phyloP scores from a whole-genome alignment of 2,888 invertebrate species.

The Penaeus monodon region DNA sequence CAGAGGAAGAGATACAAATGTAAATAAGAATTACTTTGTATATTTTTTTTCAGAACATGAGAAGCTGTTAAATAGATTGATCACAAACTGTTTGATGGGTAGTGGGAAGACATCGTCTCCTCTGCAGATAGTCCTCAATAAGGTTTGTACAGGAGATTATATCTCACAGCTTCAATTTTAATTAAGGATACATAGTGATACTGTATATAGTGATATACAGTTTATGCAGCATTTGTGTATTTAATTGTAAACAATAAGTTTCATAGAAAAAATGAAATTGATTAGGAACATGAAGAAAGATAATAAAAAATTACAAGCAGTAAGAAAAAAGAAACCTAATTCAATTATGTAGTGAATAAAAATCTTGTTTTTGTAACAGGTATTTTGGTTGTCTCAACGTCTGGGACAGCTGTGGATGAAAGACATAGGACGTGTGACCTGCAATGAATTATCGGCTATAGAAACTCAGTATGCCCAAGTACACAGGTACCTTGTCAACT shows the following conservation, averaged over 20 bases:
- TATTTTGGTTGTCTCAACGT: slow-evolving; percentile 36
- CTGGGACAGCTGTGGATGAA: slow-evolving; percentile 28
- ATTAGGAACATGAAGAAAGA: too few relatives aligned
- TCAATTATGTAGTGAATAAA: too few relatives aligned
- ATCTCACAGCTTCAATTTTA: background rate
- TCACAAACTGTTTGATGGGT: slow-evolving; percentile 40
- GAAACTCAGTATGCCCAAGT: slow-evolving; percentile 43
- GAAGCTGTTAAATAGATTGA: slow-evolving; percentile 30
- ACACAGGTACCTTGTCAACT: slow-evolving; percentile 48
- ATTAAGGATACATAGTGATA: background rate
- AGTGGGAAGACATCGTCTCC: slow-evolving; percentile 32
- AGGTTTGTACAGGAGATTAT: background rate
- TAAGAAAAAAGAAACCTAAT: too few relatives aligned
- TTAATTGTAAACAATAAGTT: too few relatives aligned
- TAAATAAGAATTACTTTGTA: background rate
- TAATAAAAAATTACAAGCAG: too few relatives aligned
- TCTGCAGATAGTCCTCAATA: slow-evolving; percentile 39
- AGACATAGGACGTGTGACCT: slow-evolving; percentile 26
- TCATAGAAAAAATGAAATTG: too few relatives aligned
- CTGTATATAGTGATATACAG: too few relatives aligned
- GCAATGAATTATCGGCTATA: slow-evolving; percentile 28
- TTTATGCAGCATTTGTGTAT: too few relatives aligned
- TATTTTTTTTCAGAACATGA: slow-evolving; percentile 34
- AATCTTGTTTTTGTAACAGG: slow-evolving; percentile 1
- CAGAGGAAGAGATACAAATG: too few relatives aligned